Evolutionary conservation across 2,797 vertebrate genomes (phyloP).

Genomic region (Falco biarmicus): DNA sequence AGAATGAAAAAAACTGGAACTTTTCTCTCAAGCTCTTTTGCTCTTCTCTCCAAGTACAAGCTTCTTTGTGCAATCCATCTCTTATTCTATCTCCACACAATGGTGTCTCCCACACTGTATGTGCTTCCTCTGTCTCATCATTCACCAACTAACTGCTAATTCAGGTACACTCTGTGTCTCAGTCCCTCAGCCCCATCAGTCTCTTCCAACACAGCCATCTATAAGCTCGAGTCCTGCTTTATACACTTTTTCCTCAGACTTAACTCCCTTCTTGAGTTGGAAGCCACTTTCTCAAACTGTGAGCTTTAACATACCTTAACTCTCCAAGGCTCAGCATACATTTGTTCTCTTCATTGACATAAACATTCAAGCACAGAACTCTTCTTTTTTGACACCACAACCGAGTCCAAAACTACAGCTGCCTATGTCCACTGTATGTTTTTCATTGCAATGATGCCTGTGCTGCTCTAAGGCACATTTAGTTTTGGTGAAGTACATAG

Average conservation of each 20-base stretch:
- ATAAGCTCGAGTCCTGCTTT: background rate
- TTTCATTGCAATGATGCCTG: background rate
- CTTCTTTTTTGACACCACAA: background rate
- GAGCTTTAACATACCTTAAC: background rate
- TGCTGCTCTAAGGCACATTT: background rate
- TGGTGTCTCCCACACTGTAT: background rate
- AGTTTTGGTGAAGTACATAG: background rate
- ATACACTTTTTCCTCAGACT: background rate
- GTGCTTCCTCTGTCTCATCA: background rate
- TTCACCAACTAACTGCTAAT: background rate
- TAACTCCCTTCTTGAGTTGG: background rate
- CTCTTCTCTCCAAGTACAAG: background rate
- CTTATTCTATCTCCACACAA: background rate
- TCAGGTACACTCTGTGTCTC: background rate
- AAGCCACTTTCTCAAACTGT: background rate
- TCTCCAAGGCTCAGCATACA: background rate
- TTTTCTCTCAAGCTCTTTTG: background rate
- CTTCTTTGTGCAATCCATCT: background rate
- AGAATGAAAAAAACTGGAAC: background rate
- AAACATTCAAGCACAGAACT: background rate
- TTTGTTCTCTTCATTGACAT: background rate
- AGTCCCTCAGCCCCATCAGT: background rate
- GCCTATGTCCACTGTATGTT: background rate
- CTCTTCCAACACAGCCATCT: background rate
- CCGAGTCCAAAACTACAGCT: background rate